Conservation (phyloP, 2,113 vertebrate genomes). For the Amphiprion percula region DNA sequence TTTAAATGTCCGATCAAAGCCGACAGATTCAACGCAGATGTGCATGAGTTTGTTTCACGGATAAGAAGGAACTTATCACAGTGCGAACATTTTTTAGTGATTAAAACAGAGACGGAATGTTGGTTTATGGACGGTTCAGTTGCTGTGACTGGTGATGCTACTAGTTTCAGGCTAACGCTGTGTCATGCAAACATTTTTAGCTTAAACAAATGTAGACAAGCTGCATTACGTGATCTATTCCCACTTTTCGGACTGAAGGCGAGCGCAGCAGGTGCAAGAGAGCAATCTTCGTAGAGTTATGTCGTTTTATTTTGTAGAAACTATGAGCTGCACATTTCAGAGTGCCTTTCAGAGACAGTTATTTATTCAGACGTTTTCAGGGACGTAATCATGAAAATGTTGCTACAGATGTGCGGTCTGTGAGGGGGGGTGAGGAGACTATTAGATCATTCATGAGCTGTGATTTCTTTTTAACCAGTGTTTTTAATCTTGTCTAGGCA, state of each 20-base stretch:
- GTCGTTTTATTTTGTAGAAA: conserved; percentile 57
- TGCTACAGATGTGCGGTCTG: conserved; percentile 58
- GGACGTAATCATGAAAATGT: conserved; percentile 74
- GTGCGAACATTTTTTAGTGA: conserved; percentile 17
- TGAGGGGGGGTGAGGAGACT: conserved; percentile 15
- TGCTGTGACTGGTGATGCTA: not conserved
- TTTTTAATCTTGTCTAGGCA: conserved; percentile 52
- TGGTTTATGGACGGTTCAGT: not conserved
- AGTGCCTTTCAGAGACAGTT: conserved; percentile 81
- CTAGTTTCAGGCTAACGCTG: conserved; percentile 21
- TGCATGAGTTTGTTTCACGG: conserved; percentile 28
- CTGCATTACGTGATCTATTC: conserved; percentile 26
- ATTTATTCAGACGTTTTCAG: conserved; percentile 84
- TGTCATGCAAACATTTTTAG: conserved; percentile 19
- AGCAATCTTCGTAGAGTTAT: conserved; percentile 29
- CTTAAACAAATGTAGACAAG: conserved; percentile 7
- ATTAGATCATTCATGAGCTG: conserved; percentile 60
- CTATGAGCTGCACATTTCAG: conserved; percentile 76
- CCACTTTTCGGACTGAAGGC: not conserved
- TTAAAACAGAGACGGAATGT: not conserved
- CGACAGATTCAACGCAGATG: conserved; percentile 29
- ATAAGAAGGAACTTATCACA: conserved; percentile 28
- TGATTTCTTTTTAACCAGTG: conserved; percentile 62
- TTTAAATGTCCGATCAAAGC: conserved; percentile 37
- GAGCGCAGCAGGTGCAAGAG: conserved; percentile 19